Evolutionary conservation across 2,888 invertebrate genomes (phyloP).

Genomic region (Rugalucina vietnamica): DNA sequence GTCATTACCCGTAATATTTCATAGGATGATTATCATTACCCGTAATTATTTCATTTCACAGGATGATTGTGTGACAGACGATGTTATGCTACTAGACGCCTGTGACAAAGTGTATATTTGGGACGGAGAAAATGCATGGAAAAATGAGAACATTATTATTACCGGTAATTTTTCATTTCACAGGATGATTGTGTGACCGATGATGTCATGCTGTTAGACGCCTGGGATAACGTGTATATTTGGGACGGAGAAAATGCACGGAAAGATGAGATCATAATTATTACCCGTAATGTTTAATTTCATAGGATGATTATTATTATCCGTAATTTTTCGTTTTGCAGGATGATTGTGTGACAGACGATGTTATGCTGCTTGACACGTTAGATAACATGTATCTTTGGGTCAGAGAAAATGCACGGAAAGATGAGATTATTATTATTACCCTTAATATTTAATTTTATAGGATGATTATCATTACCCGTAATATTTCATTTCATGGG

Average conservation of each 20-base stretch:
- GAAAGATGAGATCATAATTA: conserved; percentile 87
- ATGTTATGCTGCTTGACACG: conserved; percentile 93
- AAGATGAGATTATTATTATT: too few relatives aligned
- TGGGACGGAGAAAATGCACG: conserved; percentile 93
- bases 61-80: conserved; percentile 90
- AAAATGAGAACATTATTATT: conserved; percentile 88
- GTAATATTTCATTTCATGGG: conserved; percentile 86
- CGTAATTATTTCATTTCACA: conserved; percentile 86
- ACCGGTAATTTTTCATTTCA: too few relatives aligned
- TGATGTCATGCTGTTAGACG: conserved; percentile 94
- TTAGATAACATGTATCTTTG: conserved; percentile 93
- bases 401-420: conserved; percentile 90
- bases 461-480: too few relatives aligned
- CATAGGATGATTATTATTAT: too few relatives aligned
- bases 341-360: conserved; percentile 90
- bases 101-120: conserved; percentile 93
- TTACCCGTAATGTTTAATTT: too few relatives aligned
- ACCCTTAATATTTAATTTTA: too few relatives aligned
- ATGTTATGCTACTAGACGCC: conserved; percentile 93
- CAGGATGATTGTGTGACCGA: conserved; percentile 91
- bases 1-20: too few relatives aligned
- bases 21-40: too few relatives aligned
- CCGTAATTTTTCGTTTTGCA: conserved; percentile 86
- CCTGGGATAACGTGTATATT: conserved; percentile 91
- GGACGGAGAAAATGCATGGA: conserved; percentile 90